Conservation (phyloP, 2,113 vertebrate species). For the Heterotis niloticus region DNA sequence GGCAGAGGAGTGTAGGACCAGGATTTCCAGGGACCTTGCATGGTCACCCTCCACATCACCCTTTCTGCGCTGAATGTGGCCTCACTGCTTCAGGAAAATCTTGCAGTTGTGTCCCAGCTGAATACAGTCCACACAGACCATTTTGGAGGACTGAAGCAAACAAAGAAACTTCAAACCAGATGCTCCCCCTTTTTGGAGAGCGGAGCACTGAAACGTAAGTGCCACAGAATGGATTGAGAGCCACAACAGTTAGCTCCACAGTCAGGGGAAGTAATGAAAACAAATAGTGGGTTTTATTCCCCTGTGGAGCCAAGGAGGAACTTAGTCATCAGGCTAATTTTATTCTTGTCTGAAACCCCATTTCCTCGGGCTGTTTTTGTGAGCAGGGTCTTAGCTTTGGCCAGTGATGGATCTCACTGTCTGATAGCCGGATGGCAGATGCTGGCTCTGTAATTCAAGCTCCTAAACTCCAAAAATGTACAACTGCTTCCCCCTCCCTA, state of each 20-base stretch:
- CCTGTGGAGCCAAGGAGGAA: slow-evolving; percentile 65
- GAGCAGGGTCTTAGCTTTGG: slow-evolving; percentile 59
- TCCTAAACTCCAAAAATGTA: slow-evolving; percentile 42
- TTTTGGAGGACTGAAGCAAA: too few species aligned
- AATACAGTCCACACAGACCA: too few species aligned
- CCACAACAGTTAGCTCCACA: background rate
- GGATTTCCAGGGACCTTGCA: too few species aligned
- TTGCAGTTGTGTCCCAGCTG: too few species aligned
- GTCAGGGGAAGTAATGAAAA: slow-evolving; percentile 67
- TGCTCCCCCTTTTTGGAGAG: background rate
- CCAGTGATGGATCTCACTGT: slow-evolving; percentile 58
- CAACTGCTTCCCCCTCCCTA: slow-evolving; percentile 48
- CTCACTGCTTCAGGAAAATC: too few species aligned
- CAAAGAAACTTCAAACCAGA: background rate
- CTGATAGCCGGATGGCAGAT: slow-evolving; percentile 74
- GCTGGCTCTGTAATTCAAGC: slow-evolving; percentile 79
- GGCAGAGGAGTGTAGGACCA: background rate
- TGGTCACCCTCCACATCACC: too few species aligned
- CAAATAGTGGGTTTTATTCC: slow-evolving; percentile 70
- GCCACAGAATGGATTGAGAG: background rate
- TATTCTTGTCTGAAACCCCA: slow-evolving; percentile 76
- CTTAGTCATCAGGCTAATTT: slow-evolving; percentile 78
- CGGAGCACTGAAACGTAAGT: background rate
- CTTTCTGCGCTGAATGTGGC: too few species aligned
- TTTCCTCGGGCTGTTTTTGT: slow-evolving; percentile 77